phyloP scores from a whole-genome alignment of 2,797 vertebrate genomes.

The Moxostoma hubbsi region DNA sequence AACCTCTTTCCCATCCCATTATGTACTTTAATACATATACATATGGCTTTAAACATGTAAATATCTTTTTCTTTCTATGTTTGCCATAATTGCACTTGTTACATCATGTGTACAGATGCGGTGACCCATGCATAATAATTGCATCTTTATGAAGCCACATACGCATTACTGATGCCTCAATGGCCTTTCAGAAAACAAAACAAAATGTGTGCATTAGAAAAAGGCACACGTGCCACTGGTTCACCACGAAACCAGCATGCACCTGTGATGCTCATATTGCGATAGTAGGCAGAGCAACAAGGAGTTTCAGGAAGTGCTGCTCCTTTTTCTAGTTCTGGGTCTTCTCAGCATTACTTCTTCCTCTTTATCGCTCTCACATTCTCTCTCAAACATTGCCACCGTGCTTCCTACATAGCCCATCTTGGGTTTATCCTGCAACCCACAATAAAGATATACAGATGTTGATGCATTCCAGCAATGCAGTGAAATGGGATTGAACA shows the following conservation, averaged over 20 bases:
- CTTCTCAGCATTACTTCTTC: slow-evolving; percentile 79
- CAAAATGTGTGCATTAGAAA: slow-evolving; percentile 14
- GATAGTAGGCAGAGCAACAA: not conserved
- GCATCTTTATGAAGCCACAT: slow-evolving; percentile 21
- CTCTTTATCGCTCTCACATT: slow-evolving; percentile 91
- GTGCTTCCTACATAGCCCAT: slow-evolving; percentile 30
- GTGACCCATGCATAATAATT: slow-evolving; percentile 18
- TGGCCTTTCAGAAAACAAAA: slow-evolving; percentile 17
- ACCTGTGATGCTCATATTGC: not conserved
- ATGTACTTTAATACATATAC: slow-evolving; percentile 28
- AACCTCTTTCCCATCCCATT: not conserved
- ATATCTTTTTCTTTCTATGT: slow-evolving; percentile 16
- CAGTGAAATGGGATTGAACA: not conserved
- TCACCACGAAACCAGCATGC: slow-evolving; percentile 39
- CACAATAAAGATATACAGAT: slow-evolving; percentile 22
- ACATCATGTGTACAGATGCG: slow-evolving; percentile 11
- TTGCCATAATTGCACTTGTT: slow-evolving; percentile 33
- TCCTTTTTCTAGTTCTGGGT: slow-evolving; percentile 83
- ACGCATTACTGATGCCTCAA: slow-evolving; percentile 33
- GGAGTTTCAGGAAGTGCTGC: slow-evolving; percentile 85
- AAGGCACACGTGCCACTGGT: slow-evolving; percentile 35
- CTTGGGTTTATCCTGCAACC: slow-evolving; percentile 45
- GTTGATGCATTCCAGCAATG: not conserved
- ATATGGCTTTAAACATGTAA: slow-evolving; percentile 27
- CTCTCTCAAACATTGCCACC: slow-evolving; percentile 77